Base-by-base conservation (phyloP, 2,113 vertebrate species). In the Antigone vipio region DNA sequence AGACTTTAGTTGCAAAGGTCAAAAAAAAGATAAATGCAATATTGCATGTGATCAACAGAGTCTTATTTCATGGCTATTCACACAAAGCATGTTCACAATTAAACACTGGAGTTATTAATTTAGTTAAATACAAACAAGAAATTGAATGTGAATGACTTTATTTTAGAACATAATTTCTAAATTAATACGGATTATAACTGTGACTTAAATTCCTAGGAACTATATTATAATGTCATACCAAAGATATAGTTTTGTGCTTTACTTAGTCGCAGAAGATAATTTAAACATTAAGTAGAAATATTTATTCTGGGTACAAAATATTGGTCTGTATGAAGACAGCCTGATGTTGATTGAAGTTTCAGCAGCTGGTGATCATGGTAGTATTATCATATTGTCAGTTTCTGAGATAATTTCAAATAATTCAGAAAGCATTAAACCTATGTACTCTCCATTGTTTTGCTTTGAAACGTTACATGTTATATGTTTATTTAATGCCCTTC, bases 21-120 rank as follows among this genome's bases (percentile, higher is more conserved):
- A 26, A 64, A 88, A 67, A 79, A 75, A 40, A n/a, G 7, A 30
- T 47, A 86, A 59, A 67, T 26, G 7, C 15, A 29, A 16, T 40
- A 59, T 63, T 35, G 11, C 9, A 24, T 30, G 7, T 27, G 18
- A 75, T 40, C 30, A 73, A 23, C 13, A 34, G 34, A 40, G 15
- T 50, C 23, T 34, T 10, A 42, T 40, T 32, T 38, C 27, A n/a
- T 23, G 12, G 21, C 11, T 45, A 5, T 77, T 78, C n/a, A 38
- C 8, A 15, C 20, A 45, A 32, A 62, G 2, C 0, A 0, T 34
- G 13, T 56, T 42, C 38, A 52, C 29, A 16, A 20, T 55, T 64
- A 44, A 85, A 77, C 12, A 40, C 4, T 55, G 34, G 55, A 77
- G 12, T 50, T 72, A 67, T 8, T 2, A 45, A 34, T 56, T 56